Conservation (phyloP, 2,797 vertebrate genomes). For the Notolepis coatsorum region DNA sequence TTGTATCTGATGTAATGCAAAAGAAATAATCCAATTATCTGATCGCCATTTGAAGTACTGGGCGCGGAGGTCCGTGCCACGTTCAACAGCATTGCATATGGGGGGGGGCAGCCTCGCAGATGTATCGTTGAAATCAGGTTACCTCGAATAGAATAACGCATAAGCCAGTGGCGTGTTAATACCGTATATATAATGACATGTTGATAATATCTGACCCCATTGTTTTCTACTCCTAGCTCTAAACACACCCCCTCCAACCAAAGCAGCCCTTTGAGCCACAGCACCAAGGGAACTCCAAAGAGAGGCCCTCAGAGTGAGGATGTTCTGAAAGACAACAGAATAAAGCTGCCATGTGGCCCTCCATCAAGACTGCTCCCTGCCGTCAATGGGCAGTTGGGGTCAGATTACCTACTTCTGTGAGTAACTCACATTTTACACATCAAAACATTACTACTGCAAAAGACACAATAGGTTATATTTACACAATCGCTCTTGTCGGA, state of each 20-base stretch:
- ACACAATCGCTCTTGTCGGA: background rate
- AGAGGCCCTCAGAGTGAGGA: conserved; percentile 11
- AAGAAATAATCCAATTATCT: too few species aligned
- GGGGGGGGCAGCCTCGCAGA: too few species aligned
- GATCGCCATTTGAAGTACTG: too few species aligned
- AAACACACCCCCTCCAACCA: conserved; percentile 29
- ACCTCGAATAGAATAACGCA: too few species aligned
- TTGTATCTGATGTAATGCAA: too few species aligned
- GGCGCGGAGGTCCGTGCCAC: too few species aligned
- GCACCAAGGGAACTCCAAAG: background rate
- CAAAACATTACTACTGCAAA: background rate
- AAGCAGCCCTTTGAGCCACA: background rate
- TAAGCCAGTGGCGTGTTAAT: too few species aligned
- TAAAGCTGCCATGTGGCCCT: conserved; percentile 50
- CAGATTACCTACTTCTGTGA: conserved; percentile 69
- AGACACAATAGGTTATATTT: background rate
- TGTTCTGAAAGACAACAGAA: conserved; percentile 29
- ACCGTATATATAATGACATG: too few species aligned
- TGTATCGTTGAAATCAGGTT: too few species aligned
- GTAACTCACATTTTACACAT: conserved; percentile 25
- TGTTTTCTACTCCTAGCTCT: too few species aligned
- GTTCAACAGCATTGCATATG: too few species aligned
- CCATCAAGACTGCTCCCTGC: conserved; percentile 50
- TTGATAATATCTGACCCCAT: too few species aligned
- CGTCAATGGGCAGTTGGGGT: conserved; percentile 65